Evolutionary conservation across 2,113 vertebrate genomes (phyloP).

Genomic region (Pristiophorus japonicus): DNA sequence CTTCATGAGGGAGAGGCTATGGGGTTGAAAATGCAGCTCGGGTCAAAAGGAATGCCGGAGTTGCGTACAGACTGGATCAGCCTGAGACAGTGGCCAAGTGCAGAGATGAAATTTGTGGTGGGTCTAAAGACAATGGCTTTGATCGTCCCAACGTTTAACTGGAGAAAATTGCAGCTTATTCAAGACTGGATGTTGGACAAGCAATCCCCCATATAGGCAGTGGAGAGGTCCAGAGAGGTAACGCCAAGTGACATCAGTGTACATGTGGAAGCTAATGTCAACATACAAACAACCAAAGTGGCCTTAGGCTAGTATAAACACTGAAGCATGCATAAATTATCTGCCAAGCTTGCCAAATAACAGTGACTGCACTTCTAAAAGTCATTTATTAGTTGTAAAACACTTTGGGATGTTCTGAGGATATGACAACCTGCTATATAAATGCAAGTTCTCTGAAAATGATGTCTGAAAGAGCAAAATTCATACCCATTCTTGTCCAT

Average conservation of each 20-base stretch:
- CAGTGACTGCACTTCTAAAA: neutral
- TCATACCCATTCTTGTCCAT: constrained; percentile 69
- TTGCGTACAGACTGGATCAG: neutral
- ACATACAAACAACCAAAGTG: neutral
- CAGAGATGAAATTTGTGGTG: neutral
- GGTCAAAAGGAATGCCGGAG: neutral
- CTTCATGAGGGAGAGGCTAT: neutral
- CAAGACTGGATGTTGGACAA: neutral
- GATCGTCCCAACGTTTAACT: neutral
- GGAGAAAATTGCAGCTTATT: neutral
- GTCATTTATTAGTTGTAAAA: neutral
- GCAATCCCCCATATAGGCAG: neutral
- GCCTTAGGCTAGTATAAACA: neutral
- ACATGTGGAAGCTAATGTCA: neutral
- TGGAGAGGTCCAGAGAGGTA: neutral
- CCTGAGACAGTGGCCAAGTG: neutral
- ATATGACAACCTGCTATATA: neutral
- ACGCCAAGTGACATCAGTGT: neutral
- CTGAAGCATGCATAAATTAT: neutral
- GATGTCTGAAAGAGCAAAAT: neutral
- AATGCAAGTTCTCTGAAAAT: neutral
- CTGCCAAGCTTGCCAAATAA: neutral
- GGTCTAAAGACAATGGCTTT: neutral
- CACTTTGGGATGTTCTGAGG: neutral
- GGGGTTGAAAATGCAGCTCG: neutral